Evolutionary conservation across 2,113 vertebrate species (phyloP), one percentile per base, ranked within the genome.

Genomic region (Peromyscus leucopus): DNA sequence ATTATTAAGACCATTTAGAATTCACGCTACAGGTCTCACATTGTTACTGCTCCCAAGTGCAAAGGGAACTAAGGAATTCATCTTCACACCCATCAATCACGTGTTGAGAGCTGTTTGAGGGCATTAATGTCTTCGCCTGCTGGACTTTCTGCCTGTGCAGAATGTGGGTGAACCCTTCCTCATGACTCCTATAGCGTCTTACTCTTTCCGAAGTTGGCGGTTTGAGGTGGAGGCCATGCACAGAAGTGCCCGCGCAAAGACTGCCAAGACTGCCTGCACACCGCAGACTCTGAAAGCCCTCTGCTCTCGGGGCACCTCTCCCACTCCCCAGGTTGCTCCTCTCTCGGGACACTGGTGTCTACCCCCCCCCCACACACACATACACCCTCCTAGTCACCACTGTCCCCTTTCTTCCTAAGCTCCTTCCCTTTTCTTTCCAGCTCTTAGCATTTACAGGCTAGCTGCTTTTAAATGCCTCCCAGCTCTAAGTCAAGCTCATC

Each of bases 351-450:
- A 51, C 72, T 76, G 71, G 28, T 65, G 28, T 61, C 33, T 59
- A 28, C 65, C n/a, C 28, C 51, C 1, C 55, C 2, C 19, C 36
- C 24, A 48, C 61, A 33, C 24, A 48, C 61, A 33, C 15, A n/a
- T 24, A 78, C 26, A 55, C 33, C n/a, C 33, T 90, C 31, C 33
- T 17, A 61, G 42, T 63, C 78, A 39, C 48, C 61, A 39, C 59
- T 78, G 21, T 90, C 80, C 46, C 57, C 55, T 96, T 84, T 93
- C 90, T 13, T 82, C 86, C 91, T 16, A 88, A 69, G 11, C 9
- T 3, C 8, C 33, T 65, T 26, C 74, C 3, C 5, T 31, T 61
- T 90, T 42, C 67, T 93, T 84, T 42, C 57, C 26, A 69, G 55
- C 22, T 84, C 69, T 65, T 78, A 67, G 72, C 46, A 9, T 16